Evolutionary conservation across 2,888 invertebrate genomes (phyloP).

Genomic region (Mesorhabditis spiculigera): DNA sequence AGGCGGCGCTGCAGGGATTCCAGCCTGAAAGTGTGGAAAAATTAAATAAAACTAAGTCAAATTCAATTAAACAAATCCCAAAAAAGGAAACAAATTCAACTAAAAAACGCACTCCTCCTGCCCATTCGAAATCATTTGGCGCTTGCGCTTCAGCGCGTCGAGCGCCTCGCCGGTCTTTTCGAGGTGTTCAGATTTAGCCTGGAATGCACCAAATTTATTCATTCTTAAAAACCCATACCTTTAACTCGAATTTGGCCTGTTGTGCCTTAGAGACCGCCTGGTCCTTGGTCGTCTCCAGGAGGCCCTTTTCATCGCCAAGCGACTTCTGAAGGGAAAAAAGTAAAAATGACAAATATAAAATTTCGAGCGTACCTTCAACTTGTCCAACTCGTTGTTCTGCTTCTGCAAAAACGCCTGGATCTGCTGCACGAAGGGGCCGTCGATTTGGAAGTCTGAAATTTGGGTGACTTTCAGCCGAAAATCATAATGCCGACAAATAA

Average conservation of each 20-base stretch:
- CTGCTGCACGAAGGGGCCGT: neutral
- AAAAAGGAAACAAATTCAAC: neutral
- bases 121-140: neutral
- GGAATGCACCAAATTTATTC: constrained; percentile 3
- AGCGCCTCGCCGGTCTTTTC: neutral
- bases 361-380: neutral
- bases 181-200: no score
- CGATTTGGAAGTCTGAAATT: no score
- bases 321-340: neutral
- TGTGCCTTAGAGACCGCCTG: no score
- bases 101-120: neutral
- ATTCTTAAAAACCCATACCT: no score
- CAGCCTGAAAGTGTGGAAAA: neutral
- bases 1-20: neutral
- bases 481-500: no score
- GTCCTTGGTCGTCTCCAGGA: no score
- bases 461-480: no score
- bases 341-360: neutral
- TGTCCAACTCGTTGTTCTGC: neutral
- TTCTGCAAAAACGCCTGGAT: neutral
- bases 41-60: neutral
- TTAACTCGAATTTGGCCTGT: no score
- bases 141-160: neutral
- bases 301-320: no score
- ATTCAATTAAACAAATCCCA: no score